Evolutionary conservation across 2,113 vertebrate species (phyloP).

Genomic region (Eulemur macaco): DNA sequence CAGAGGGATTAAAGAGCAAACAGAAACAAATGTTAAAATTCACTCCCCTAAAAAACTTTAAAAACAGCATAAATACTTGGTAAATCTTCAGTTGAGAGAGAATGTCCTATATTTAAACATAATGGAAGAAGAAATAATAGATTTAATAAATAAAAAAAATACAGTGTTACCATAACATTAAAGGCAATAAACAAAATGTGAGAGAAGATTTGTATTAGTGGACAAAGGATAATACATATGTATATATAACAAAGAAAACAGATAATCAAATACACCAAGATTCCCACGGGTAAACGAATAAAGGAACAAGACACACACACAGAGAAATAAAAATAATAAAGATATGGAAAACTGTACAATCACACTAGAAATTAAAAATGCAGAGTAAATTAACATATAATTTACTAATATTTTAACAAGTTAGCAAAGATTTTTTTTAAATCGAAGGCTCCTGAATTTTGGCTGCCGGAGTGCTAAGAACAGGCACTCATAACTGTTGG

Average conservation of each 20-base stretch:
- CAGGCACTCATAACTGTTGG: background rate
- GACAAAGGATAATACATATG: background rate
- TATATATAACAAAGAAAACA: background rate
- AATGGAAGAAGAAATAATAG: background rate
- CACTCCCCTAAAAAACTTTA: background rate
- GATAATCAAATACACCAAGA: background rate
- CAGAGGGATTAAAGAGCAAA: background rate
- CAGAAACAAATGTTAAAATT: background rate
- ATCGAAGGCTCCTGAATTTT: background rate
- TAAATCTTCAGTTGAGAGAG: background rate
- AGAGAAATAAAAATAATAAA: background rate
- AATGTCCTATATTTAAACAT: conserved; percentile 4
- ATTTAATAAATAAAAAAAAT: background rate
- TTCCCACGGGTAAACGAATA: background rate
- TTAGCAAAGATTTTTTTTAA: background rate
- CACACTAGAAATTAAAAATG: background rate
- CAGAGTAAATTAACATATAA: background rate
- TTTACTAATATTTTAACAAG: background rate
- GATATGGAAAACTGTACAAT: background rate
- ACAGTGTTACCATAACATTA: background rate
- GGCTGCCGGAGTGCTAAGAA: background rate
- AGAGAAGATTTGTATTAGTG: background rate
- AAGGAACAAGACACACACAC: background rate
- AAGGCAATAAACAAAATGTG: background rate
- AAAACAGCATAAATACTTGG: background rate